Percentiles rank a stretch among this genome's conserved stretches.
phyloP scores from a whole-genome alignment of 2,888 invertebrate species.

The Drosophila pegasa region DNA sequence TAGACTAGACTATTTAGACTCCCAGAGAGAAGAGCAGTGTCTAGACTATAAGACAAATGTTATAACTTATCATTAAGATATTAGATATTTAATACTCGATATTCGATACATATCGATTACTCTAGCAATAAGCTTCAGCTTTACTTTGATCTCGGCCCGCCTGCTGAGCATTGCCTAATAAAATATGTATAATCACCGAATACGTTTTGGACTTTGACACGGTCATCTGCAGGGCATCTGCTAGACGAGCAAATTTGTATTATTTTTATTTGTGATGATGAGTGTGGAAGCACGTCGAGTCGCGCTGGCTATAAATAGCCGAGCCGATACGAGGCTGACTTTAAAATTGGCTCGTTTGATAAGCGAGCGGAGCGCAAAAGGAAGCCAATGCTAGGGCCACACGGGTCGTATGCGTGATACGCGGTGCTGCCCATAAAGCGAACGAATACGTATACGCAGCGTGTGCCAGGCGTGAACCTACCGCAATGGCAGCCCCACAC shows the following conservation, averaged over 20 bases:
- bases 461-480: slow-evolving; percentile 60
- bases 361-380: slow-evolving; percentile 20
- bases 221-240: slow-evolving; percentile 8
- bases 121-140: neutral
- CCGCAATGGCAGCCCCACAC: slow-evolving; percentile 53
- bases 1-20: no score
- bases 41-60: no score
- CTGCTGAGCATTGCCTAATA: neutral
- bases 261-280: neutral
- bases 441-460: slow-evolving; percentile 32
- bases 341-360: slow-evolving; percentile 29
- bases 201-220: neutral
- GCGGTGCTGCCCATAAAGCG: neutral
- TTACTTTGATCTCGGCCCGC: no score
- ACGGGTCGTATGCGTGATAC: slow-evolving; percentile 44
- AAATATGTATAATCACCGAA: neutral
- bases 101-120: neutral
- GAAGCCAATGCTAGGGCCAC: slow-evolving; percentile 16
- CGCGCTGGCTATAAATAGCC: slow-evolving; percentile 55
- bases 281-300: slow-evolving; percentile 1
- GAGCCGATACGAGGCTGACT: slow-evolving; percentile 22
- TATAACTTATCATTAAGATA: no score
- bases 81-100: neutral
- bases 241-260: slow-evolving; percentile 1
- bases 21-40: no score